Evolutionary conservation across 1,140 invertebrate genomes (phyloP), one percentile per base, ranked within the genome.

Genomic region (Drosophila obscura): DNA sequence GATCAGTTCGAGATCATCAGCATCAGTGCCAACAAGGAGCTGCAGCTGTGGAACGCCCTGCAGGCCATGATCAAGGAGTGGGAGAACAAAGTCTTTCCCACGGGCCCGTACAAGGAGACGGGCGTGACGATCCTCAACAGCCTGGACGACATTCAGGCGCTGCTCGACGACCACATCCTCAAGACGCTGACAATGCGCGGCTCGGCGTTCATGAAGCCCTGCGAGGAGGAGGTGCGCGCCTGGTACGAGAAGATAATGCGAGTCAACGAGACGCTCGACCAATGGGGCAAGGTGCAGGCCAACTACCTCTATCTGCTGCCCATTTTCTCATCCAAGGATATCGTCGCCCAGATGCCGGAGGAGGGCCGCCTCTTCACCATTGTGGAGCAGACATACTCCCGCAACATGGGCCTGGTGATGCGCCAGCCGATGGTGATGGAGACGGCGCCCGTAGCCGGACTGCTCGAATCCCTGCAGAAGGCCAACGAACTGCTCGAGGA

Each of bases 311-410:
- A 98, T 91, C 93, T 99, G 24, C 93, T 98, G 73, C 97, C 97
- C 0, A 97, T 99, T 77, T 99, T 99, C 92, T 96, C 96, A 2
- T 98, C 97, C 0, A 96, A 97, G 88, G 97, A 99, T 90, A 98
- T 99, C 72, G 95, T 97, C 35, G 95, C 95, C 1, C 97, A 99
- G 93, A 97, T 99, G 95, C 97, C 97, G 0, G 96, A 97, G 88
- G 98, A 99, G 93, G 96, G 96, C 7, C 92, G 94, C 9, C 92
- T 97, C 57, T 98, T 97, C 91, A 90, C 93, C 65, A 94, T 95
- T 88, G 95, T 97, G 0, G 95, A 96, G 90, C 92, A 93, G 77
- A 96, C 95, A 39, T 98, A 97, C 93, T 94, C 94, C 39, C 93
- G 94, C 49, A 95, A 97, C 55, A 98, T 98, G 96, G 94, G 66